phyloP scores from a whole-genome alignment of 2,888 invertebrate genomes.

The Cosmopolites sordidus region DNA sequence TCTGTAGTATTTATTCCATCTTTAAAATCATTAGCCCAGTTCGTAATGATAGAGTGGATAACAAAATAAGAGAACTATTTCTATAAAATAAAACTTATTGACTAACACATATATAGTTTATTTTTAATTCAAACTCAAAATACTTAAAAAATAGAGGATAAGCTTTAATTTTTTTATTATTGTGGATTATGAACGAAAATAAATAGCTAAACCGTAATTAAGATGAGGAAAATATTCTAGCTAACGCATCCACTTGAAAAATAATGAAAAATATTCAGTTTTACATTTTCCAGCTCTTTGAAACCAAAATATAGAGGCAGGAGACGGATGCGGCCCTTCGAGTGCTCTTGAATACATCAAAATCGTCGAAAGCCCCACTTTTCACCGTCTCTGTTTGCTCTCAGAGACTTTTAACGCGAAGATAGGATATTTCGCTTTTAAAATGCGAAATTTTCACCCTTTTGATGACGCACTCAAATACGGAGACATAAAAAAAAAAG shows the following conservation, averaged over 20 bases:
- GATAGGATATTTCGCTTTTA: slow-evolving; percentile 26
- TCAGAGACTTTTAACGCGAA: slow-evolving; percentile 27
- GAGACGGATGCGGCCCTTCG: slow-evolving; percentile 27
- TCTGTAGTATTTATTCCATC: too few species aligned
- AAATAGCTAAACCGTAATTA: neutral
- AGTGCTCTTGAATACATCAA: slow-evolving; percentile 28
- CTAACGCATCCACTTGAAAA: slow-evolving; percentile 13
- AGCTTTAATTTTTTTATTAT: too few species aligned
- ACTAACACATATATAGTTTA: too few species aligned
- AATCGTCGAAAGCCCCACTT: slow-evolving; percentile 28
- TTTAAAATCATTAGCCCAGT: too few species aligned
- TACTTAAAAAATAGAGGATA: too few species aligned
- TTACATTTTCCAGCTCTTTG: slow-evolving; percentile 25
- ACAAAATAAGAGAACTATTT: too few species aligned
- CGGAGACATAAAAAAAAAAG: slow-evolving; percentile 21
- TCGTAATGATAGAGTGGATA: too few species aligned
- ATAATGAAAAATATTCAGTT: slow-evolving; percentile 26
- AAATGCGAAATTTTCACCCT: slow-evolving; percentile 26
- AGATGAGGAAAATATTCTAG: neutral
- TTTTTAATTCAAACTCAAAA: too few species aligned
- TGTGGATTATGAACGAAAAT: neutral
- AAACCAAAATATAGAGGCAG: slow-evolving; percentile 27
- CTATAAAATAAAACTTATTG: too few species aligned
- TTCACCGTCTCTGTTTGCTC: slow-evolving; percentile 25
- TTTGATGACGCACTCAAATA: slow-evolving; percentile 27